Evolutionary conservation across 2,888 invertebrate genomes (phyloP).

Genomic region (Eremobia ochroleuca): DNA sequence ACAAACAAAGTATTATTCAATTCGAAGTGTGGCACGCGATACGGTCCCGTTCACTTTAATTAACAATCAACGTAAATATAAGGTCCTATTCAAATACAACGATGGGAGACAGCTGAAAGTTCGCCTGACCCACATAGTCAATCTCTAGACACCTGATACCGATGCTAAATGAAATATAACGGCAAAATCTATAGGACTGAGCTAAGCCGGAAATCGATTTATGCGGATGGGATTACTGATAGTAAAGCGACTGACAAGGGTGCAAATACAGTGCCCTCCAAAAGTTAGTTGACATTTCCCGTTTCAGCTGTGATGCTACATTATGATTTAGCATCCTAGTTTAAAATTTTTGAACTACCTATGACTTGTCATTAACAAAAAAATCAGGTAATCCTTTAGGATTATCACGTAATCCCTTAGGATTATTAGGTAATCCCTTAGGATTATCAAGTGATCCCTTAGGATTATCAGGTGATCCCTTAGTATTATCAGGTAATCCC

Average conservation of each 20-base stretch:
- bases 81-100: conserved; percentile 38
- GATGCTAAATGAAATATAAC: conserved; percentile 15
- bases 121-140: conserved; percentile 55
- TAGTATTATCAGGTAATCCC: too few species aligned
- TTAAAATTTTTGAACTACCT: neutral
- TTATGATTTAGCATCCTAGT: neutral
- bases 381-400: too few species aligned
- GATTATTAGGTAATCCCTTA: neutral
- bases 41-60: conserved; percentile 24
- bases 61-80: conserved; percentile 39
- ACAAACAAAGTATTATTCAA: conserved; percentile 24
- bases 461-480: too few species aligned
- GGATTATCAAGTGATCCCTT: neutral
- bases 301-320: too few species aligned
- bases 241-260: neutral
- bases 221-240: conserved; percentile 14
- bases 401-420: neutral
- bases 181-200: conserved; percentile 12
- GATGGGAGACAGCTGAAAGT: conserved; percentile 33
- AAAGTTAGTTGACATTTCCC: neutral
- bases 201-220: conserved; percentile 34
- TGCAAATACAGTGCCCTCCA: neutral
- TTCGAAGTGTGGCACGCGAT: conserved; percentile 17
- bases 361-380: neutral
- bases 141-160: conserved; percentile 33